These are phyloP conservation scores for Sclerodermus sp. DNA, from an alignment of 2,888 invertebrate species.

Conservation along the genomic window DNA sequence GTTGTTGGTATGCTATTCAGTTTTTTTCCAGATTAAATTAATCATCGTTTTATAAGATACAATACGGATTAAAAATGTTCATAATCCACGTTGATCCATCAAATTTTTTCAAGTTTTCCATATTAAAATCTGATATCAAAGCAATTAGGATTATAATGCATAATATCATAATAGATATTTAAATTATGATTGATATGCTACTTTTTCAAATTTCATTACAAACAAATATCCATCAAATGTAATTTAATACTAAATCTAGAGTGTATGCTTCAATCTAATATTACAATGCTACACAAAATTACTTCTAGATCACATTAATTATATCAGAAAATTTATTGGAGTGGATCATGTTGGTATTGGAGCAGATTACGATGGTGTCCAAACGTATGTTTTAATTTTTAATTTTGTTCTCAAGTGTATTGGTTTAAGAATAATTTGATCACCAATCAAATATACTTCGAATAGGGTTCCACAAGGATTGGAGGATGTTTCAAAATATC, in stretches of 20 bases:
- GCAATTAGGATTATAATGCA: too few relatives aligned
- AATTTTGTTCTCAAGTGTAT: neutral
- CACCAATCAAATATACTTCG: neutral
- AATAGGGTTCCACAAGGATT: constrained; percentile 58
- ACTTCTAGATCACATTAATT: constrained; percentile 60
- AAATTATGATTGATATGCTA: too few relatives aligned
- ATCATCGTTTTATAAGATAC: neutral
- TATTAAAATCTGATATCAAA: too few relatives aligned
- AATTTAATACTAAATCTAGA: too few relatives aligned
- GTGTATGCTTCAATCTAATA: too few relatives aligned
- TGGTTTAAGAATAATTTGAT: neutral
- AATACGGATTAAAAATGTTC: neutral
- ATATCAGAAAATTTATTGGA: constrained; percentile 59
- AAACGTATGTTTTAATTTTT: constrained; percentile 37
- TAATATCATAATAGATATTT: too few relatives aligned
- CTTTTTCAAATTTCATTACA: too few relatives aligned
- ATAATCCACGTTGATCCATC: too few relatives aligned
- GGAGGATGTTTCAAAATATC: constrained; percentile 61
- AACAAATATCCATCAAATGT: too few relatives aligned
- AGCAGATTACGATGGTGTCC: constrained; percentile 61
- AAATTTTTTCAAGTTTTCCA: too few relatives aligned
- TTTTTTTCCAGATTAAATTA: neutral
- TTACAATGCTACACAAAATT: too few relatives aligned
- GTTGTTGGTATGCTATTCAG: constrained; percentile 64
- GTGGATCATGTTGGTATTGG: constrained; percentile 61